Percentiles rank a stretch among this genome's conserved stretches.
Evolutionary conservation across 2,888 invertebrate genomes (phyloP).

Genomic region (Hermaeophaga mercurialis): DNA sequence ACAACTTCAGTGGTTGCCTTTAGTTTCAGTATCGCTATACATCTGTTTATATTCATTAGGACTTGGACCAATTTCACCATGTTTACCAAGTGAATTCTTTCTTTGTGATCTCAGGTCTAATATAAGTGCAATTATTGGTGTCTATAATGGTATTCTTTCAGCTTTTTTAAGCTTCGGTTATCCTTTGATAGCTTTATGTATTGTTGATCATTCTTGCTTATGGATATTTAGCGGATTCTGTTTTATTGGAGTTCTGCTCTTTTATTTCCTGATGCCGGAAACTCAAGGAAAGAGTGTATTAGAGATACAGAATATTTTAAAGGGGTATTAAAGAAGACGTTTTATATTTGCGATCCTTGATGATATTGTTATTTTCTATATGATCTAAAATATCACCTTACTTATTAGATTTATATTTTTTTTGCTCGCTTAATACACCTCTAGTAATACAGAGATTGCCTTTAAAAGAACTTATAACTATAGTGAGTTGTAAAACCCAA

Average conservation of each 20-base stretch:
- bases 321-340: background rate
- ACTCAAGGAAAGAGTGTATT: slow-evolving; percentile 24
- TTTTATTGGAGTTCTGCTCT: slow-evolving; percentile 10
- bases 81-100: slow-evolving; percentile 13
- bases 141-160: too few relatives aligned
- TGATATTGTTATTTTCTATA: too few relatives aligned
- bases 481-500: too few relatives aligned
- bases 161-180: slow-evolving; percentile 6
- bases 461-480: too few relatives aligned
- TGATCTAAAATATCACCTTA: too few relatives aligned
- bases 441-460: too few relatives aligned
- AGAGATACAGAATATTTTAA: slow-evolving; percentile 25
- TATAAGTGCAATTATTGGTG: slow-evolving; percentile 10
- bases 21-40: background rate
- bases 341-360: too few relatives aligned
- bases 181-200: slow-evolving; percentile 5
- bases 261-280: slow-evolving; percentile 26
- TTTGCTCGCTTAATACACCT: too few relatives aligned
- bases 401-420: too few relatives aligned
- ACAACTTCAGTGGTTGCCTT: slow-evolving; percentile 1
- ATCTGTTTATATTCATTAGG: slow-evolving; percentile 15
- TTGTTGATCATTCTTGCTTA: slow-evolving; percentile 20
- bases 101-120: slow-evolving; percentile 13
- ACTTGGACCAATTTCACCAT: slow-evolving; percentile 18
- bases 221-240: slow-evolving; percentile 19